These are phyloP conservation scores for Melanostoma scalare DNA, from an alignment of 2,888 invertebrate genomes.

Conservation along the genomic window DNA sequence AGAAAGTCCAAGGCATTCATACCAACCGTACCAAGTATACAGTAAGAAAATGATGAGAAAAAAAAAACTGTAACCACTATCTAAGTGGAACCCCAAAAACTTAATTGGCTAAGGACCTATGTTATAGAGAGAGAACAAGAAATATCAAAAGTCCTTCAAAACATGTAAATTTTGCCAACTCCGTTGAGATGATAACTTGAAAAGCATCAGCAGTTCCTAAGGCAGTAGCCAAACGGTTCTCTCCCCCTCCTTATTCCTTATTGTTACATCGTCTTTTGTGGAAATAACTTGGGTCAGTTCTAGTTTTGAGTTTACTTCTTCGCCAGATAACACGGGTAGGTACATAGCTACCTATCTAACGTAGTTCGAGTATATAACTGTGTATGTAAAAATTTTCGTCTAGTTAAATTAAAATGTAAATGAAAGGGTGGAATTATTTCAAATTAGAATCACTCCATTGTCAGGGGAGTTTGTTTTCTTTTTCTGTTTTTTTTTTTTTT, in stretches of 20 bases:
- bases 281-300: background rate
- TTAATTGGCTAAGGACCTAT: constrained; percentile 42
- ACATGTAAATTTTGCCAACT: constrained; percentile 6
- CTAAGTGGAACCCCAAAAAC: constrained; percentile 14
- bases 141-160: constrained; percentile 31
- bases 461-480: too few relatives aligned
- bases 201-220: background rate
- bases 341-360: too few relatives aligned
- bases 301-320: constrained; percentile 6
- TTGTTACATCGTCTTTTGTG: background rate
- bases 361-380: background rate
- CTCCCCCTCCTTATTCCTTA: background rate
- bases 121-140: constrained; percentile 20
- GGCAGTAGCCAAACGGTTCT: background rate
- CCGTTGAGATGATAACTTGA: constrained; percentile 1
- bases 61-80: constrained; percentile 20
- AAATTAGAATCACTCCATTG: constrained; percentile 14
- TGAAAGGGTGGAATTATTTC: constrained; percentile 41
- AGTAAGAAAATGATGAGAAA: background rate
- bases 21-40: too few relatives aligned
- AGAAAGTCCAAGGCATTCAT: too few relatives aligned
- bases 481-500: too few relatives aligned
- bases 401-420: constrained; percentile 48
- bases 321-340: background rate
- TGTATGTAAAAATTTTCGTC: constrained; percentile 2